Percentiles rank a stretch among this genome's conserved stretches.
Conservation (phyloP, 2,888 invertebrate genomes). For the Carpatolechia fugitivella region DNA sequence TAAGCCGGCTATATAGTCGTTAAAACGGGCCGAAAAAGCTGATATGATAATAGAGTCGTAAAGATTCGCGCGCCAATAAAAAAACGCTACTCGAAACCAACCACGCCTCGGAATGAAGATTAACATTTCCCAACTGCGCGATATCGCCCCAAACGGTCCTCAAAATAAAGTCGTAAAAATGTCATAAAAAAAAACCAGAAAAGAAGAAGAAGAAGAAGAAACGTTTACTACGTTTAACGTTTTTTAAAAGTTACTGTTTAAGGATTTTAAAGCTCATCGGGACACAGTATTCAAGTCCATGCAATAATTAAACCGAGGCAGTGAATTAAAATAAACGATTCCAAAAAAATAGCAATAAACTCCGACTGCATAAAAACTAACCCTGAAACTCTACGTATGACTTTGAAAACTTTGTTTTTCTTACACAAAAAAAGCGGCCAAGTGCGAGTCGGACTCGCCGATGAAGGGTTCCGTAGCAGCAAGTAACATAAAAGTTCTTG, state of each 20-base stretch:
- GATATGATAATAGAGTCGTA: not conserved
- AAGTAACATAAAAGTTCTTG: no score
- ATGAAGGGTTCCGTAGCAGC: no score
- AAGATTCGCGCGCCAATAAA: not conserved
- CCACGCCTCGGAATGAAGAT: not conserved
- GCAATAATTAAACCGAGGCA: conserved; percentile 7
- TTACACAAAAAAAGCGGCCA: no score
- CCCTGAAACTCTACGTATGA: no score
- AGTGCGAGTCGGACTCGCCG: no score
- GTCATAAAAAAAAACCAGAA: conserved; percentile 4
- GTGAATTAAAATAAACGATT: conserved; percentile 6
- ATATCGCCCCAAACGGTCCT: not conserved
- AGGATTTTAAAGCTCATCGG: conserved; percentile 6
- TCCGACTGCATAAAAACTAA: no score
- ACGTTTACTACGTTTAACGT: no score
- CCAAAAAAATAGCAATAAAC: not conserved
- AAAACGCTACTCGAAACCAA: not conserved
- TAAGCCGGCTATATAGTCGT: no score
- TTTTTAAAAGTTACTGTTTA: not conserved
- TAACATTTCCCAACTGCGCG: not conserved
- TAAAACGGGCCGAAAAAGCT: not conserved
- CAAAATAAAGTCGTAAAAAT: conserved; percentile 9
- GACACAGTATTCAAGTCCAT: conserved; percentile 1
- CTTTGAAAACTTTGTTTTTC: no score
- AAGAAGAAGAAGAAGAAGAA: not conserved